phyloP scores from a whole-genome alignment of 2,888 invertebrate genomes.

The Theretra japonica region DNA sequence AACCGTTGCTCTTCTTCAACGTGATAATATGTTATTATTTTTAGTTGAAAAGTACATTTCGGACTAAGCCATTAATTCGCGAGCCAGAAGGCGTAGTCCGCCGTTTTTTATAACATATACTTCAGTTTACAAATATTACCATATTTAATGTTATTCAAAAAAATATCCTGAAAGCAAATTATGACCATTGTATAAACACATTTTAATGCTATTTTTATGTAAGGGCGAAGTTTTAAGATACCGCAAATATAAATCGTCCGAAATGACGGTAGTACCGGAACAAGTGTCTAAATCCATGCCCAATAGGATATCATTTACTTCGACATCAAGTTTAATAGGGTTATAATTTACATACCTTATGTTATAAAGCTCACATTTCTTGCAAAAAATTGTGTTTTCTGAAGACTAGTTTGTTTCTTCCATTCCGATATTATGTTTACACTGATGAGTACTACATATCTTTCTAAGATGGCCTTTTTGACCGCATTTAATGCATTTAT shows the following conservation, averaged over 20 bases:
- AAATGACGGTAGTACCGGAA: background rate
- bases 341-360: no score
- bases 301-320: no score
- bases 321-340: no score
- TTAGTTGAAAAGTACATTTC: background rate
- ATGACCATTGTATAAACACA: slow-evolving; percentile 30
- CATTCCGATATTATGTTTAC: no score
- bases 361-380: no score
- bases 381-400: no score
- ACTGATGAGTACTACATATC: no score
- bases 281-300: no score
- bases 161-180: slow-evolving; percentile 30
- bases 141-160: slow-evolving; percentile 1
- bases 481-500: no score
- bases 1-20: slow-evolving; percentile 7
- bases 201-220: slow-evolving; percentile 10
- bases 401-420: no score
- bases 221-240: background rate
- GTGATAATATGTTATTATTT: background rate
- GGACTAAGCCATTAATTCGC: slow-evolving; percentile 28
- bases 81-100: slow-evolving; percentile 24
- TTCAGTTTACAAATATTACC: background rate
- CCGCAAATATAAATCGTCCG: background rate
- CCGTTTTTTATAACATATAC: slow-evolving; percentile 28
- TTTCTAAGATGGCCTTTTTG: no score